These are phyloP conservation scores for Tinamus major DNA, from an alignment of 2,797 vertebrate genomes.

Conservation along the genomic window DNA sequence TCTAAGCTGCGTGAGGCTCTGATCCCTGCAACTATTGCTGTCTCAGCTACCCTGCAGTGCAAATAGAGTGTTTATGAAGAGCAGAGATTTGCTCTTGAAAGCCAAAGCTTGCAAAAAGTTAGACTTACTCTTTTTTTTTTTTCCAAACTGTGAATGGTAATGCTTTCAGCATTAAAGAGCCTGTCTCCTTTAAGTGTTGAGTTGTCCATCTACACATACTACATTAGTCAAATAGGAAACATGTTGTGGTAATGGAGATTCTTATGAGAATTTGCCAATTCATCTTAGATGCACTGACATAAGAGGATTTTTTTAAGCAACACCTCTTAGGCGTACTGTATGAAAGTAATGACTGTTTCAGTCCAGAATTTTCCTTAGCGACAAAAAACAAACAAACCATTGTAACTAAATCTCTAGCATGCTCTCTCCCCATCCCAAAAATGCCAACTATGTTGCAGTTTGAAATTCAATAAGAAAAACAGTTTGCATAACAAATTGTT, in stretches of 20 bases:
- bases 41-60: constrained; percentile 47
- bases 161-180: constrained; percentile 39
- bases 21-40: neutral
- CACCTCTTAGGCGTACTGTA: neutral
- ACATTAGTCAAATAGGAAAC: constrained; percentile 4
- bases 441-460: neutral
- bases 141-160: neutral
- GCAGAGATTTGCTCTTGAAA: neutral
- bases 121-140: neutral
- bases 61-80: constrained; percentile 23
- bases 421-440: neutral
- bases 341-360: constrained; percentile 27
- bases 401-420: constrained; percentile 23
- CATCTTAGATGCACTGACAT: neutral
- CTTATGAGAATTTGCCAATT: neutral
- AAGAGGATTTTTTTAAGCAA: constrained; percentile 17
- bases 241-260: neutral
- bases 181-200: neutral
- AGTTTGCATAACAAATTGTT: constrained; percentile 15
- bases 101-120: constrained; percentile 10
- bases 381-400: constrained; percentile 14
- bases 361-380: constrained; percentile 17
- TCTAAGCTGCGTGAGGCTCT: constrained; percentile 27
- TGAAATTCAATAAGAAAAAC: constrained; percentile 39
- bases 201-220: neutral